Evolutionary conservation across 2,888 invertebrate genomes (phyloP).

Genomic region (Melanotus villosus): DNA sequence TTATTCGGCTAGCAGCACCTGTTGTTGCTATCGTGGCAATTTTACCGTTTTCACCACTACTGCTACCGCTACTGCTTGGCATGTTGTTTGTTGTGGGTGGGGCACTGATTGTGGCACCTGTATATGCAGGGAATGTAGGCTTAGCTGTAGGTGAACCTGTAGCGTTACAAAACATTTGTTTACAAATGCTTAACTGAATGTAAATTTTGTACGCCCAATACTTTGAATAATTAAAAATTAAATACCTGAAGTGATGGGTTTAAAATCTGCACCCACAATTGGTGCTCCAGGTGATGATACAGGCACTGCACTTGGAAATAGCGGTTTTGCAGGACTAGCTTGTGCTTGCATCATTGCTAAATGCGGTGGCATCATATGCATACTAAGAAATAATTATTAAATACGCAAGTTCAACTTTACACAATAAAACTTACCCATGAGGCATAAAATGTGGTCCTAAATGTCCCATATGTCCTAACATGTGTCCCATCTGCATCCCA

Average conservation of each 20-base stretch:
- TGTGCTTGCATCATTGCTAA: conserved; percentile 72
- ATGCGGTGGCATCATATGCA: conserved; percentile 71
- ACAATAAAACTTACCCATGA: conserved; percentile 58
- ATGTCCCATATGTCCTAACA: conserved; percentile 82
- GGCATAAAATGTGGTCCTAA: conserved; percentile 56
- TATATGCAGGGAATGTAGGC: conserved; percentile 43
- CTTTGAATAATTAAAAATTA: too few relatives aligned
- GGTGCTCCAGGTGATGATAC: conserved; percentile 72
- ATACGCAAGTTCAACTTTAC: too few relatives aligned
- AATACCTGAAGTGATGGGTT: conserved; percentile 71
- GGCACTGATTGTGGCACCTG: conserved; percentile 84
- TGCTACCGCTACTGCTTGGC: conserved; percentile 51
- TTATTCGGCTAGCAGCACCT: conserved; percentile 88
- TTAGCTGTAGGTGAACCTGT: conserved; percentile 32
- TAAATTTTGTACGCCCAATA: not conserved
- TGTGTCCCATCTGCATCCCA: conserved; percentile 74
- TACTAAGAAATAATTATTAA: conserved; percentile 67
- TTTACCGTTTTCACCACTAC: conserved; percentile 56
- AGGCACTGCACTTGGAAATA: conserved; percentile 86
- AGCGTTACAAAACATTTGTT: too few relatives aligned
- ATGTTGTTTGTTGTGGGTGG: conserved; percentile 77
- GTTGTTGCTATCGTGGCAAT: conserved; percentile 80
- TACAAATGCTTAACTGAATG: not conserved
- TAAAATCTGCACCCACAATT: conserved; percentile 75
- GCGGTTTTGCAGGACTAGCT: conserved; percentile 77